Base-by-base conservation (phyloP, 1,140 invertebrate species). In the Drosophila willistoni region DNA sequence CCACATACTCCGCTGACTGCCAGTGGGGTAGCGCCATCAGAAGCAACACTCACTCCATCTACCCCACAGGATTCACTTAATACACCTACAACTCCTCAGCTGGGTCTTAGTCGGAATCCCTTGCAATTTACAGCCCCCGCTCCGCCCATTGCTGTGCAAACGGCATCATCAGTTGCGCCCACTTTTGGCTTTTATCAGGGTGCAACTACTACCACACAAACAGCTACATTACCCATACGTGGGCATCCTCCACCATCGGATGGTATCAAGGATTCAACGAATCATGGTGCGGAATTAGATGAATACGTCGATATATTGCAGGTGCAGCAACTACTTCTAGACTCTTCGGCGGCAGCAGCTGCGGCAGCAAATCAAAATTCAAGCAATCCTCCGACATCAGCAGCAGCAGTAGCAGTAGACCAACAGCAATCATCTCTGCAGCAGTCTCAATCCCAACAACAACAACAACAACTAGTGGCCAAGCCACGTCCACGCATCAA, bases 271-370 rank as follows among this genome's bases (percentile, higher is more conserved):
- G 60, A 71, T 0, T 36, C 62, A 2, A 14, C 60, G 64, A 51
- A 36, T 22, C 36, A 65, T 10, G 3, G 13, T 5, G 78, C 67
- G 10, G 86, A 86, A 19, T 73, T 90, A 13, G 93, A 94, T 75
- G 93, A 94, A 74, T 94, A 93, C 81, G 93, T 94, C 64, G 93
- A 94, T 73, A 94, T 94, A 36, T 76, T 93, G 56, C 93, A 94
- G 81, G 93, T 94, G 66, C 93, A 94, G 73, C 93, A 94, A 72
- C 66, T 93, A 39, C 77, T 94, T 4, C 71, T 94, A 60, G 93
- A 93, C 77, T 91, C 92, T 12, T 92, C 92, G 10, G 74, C 80
- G 1, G 79, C 83, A 5, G 78, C 82, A 1, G 78, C 77, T 36
- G 77, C 79, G 44, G 71, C 79, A 22, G 73, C 71, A 4, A 55